phyloP scores from a whole-genome alignment of 2,888 invertebrate genomes.

The Cotesia congregata region DNA sequence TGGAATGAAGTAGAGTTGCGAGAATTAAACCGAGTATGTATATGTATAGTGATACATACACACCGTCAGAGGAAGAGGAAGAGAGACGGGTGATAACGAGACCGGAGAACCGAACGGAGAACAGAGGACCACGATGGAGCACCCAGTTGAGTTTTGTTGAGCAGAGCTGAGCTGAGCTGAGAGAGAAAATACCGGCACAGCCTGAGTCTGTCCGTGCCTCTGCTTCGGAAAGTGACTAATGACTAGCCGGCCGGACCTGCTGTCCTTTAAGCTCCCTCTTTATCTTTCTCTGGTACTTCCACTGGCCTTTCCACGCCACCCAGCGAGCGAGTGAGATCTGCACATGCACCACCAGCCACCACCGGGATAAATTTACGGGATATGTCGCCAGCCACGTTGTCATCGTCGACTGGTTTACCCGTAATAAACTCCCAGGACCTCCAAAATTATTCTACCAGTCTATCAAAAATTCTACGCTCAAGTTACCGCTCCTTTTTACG shows the following conservation, averaged over 20 bases:
- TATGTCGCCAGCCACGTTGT: constrained; percentile 21
- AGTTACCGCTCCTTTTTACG: constrained; percentile 29
- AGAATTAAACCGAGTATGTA: constrained; percentile 36
- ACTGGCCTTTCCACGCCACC: constrained; percentile 52
- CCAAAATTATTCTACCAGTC: constrained; percentile 35
- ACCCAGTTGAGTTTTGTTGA: too few relatives aligned
- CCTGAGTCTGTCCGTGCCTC: constrained; percentile 68
- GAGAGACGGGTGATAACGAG: constrained; percentile 17
- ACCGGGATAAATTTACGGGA: constrained; percentile 17
- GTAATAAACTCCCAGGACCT: constrained; percentile 30
- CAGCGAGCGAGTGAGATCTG: constrained; percentile 56
- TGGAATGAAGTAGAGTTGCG: constrained; percentile 27
- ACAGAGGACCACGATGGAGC: constrained; percentile 32
- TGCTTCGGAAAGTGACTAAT: constrained; percentile 71
- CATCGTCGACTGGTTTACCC: constrained; percentile 19
- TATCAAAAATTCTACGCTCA: constrained; percentile 31
- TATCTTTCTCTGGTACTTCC: constrained; percentile 19
- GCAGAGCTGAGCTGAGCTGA: not conserved
- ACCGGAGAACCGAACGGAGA: constrained; percentile 37
- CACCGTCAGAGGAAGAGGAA: constrained; percentile 43
- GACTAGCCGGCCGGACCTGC: constrained; percentile 64
- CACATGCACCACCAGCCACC: constrained; percentile 19
- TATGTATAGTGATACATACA: constrained; percentile 51
- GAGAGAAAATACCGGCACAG: constrained; percentile 61
- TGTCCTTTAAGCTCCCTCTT: constrained; percentile 56